phyloP scores from a whole-genome alignment of 2,888 invertebrate genomes.

The Emmelina monodactyla region DNA sequence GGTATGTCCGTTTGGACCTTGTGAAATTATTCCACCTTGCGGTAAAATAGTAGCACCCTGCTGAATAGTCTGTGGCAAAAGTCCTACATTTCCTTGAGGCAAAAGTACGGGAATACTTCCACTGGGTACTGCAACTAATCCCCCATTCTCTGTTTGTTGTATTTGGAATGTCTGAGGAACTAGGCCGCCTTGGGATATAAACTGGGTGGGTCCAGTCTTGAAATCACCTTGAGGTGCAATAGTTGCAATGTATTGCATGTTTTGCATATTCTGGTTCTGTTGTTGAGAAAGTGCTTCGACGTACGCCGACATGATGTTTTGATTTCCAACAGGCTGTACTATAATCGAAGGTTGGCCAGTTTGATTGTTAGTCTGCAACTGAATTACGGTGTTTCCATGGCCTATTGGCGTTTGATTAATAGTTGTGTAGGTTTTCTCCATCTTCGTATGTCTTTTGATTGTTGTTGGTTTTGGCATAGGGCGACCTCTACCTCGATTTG shows the following conservation, averaged over 20 bases:
- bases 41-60: slow-evolving; percentile 67
- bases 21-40: slow-evolving; percentile 62
- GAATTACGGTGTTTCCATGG: slow-evolving; percentile 61
- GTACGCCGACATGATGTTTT: slow-evolving; percentile 69
- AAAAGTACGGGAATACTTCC: slow-evolving; percentile 64
- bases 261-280: slow-evolving; percentile 68
- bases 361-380: slow-evolving; percentile 63
- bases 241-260: slow-evolving; percentile 79
- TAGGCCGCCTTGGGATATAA: slow-evolving; percentile 59
- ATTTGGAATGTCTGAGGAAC: slow-evolving; percentile 69
- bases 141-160: slow-evolving; percentile 68
- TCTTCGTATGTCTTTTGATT: slow-evolving; percentile 54
- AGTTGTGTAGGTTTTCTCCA: slow-evolving; percentile 54
- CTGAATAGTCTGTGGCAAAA: slow-evolving; percentile 56
- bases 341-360: slow-evolving; percentile 71
- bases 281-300: slow-evolving; percentile 75
- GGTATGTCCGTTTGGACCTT: slow-evolving; percentile 65
- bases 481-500: slow-evolving; percentile 48
- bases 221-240: slow-evolving; percentile 70
- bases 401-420: slow-evolving; percentile 55
- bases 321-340: slow-evolving; percentile 70
- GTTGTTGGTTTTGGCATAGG: slow-evolving; percentile 55
- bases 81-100: slow-evolving; percentile 60
- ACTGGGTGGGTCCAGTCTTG: slow-evolving; percentile 63
- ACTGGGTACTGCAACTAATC: slow-evolving; percentile 67